Conservation (phyloP, 23 tunicate species). For the Diplosoma virens region DNA sequence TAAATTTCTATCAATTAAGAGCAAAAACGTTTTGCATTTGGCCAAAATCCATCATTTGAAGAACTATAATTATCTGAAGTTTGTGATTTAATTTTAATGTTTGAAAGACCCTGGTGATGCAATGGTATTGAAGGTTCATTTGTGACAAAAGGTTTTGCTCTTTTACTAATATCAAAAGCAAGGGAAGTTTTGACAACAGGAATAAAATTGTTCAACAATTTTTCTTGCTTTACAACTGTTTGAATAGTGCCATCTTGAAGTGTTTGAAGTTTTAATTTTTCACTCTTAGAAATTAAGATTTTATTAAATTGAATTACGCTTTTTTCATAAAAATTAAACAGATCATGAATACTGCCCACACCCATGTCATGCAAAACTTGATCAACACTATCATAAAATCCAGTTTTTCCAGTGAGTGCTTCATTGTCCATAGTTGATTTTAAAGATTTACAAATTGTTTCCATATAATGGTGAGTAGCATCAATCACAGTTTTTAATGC, state of each 20-base stretch:
- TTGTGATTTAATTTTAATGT: no score
- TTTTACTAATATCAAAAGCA: background rate
- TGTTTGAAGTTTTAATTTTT: background rate
- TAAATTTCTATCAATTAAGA: no score
- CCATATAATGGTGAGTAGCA: conserved; percentile 1
- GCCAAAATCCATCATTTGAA: no score
- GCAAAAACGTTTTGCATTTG: no score
- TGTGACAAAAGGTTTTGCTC: background rate
- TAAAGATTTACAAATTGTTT: conserved; percentile 1
- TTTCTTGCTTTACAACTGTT: conserved; percentile 1
- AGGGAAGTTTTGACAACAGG: no score
- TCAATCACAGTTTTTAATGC: background rate
- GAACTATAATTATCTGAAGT: no score
- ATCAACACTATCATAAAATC: conserved; percentile 28
- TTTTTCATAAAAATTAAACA: background rate
- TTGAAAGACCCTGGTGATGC: no score
- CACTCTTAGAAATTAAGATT: background rate
- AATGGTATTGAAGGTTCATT: no score
- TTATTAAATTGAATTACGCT: background rate
- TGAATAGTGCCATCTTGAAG: background rate
- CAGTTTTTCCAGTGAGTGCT: conserved; percentile 32
- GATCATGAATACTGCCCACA: background rate
- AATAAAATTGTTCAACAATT: background rate
- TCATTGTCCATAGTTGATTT: background rate
- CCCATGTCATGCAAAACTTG: conserved; percentile 25